phyloP scores from a whole-genome alignment of 2,797 vertebrate species.

The Psittacula echo region DNA sequence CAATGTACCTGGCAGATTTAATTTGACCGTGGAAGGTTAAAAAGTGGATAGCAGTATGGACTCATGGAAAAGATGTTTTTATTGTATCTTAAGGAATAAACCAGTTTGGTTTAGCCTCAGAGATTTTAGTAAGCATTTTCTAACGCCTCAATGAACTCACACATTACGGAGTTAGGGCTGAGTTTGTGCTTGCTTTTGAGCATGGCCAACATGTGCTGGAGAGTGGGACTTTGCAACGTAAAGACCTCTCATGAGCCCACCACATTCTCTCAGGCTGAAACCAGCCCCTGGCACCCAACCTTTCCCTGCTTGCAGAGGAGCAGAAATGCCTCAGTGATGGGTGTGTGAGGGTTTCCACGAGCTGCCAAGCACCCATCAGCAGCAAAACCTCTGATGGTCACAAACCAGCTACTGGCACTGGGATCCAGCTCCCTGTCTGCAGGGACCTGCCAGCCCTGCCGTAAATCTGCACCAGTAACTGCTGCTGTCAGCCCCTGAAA shows the following conservation, averaged over 20 bases:
- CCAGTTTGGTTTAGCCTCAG: not conserved
- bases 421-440: not conserved
- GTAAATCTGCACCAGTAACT: not conserved
- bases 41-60: not conserved
- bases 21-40: not conserved
- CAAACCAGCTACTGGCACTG: not conserved
- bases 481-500: not conserved
- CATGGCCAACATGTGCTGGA: rapidly evolving
- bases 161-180: not conserved
- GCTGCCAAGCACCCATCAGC: not conserved
- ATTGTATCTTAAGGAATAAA: not conserved
- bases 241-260: not conserved
- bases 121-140: not conserved
- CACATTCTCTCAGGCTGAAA: not conserved
- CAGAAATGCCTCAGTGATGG: not conserved
- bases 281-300: not conserved
- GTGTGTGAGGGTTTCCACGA: rapidly evolving
- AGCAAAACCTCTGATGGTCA: not conserved
- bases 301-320: not conserved
- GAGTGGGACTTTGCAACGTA: rapidly evolving
- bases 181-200: not conserved
- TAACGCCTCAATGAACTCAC: not conserved
- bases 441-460: rapidly evolving
- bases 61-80: not conserved
- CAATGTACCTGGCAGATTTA: not conserved